These are phyloP conservation scores for Schizopygopsis malacanthus DNA, from an alignment of 2,797 vertebrate genomes.

Conservation along the genomic window DNA sequence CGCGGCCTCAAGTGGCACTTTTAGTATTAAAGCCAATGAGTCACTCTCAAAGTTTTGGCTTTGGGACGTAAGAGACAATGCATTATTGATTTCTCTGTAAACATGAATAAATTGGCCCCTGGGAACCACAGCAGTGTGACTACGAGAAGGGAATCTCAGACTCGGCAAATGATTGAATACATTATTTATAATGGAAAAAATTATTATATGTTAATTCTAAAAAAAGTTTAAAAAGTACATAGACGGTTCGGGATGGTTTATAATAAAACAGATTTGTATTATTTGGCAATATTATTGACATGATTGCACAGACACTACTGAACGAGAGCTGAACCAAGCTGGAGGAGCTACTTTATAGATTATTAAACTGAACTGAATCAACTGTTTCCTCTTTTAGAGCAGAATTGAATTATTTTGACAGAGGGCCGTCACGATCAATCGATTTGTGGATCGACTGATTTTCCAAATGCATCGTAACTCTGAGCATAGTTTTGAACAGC, in stretches of 20 bases:
- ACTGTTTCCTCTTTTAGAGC: too few species aligned
- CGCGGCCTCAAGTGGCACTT: background rate
- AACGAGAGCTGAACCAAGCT: background rate
- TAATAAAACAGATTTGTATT: background rate
- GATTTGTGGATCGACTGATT: too few species aligned
- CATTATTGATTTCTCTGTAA: constrained; percentile 15
- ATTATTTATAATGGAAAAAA: background rate
- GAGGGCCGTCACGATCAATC: too few species aligned
- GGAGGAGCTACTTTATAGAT: background rate
- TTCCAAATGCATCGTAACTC: too few species aligned
- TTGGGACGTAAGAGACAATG: background rate
- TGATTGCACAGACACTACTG: background rate
- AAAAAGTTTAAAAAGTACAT: background rate
- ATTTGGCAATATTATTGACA: background rate
- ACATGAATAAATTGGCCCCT: background rate
- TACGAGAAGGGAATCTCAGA: background rate
- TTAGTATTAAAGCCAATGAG: constrained; percentile 3
- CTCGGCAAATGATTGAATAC: background rate
- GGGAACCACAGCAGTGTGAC: background rate
- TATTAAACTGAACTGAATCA: background rate
- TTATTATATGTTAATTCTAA: background rate
- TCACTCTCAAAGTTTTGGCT: constrained; percentile 15
- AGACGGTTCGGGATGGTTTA: background rate
- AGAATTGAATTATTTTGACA: too few species aligned
- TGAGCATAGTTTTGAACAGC: background rate